A percentile compares a stretch with the other conserved stretches of the same genome.
These are phyloP conservation scores for Corythornis madagascariensis DNA, from an alignment of 2,113 vertebrate genomes.

Conservation along the genomic window DNA sequence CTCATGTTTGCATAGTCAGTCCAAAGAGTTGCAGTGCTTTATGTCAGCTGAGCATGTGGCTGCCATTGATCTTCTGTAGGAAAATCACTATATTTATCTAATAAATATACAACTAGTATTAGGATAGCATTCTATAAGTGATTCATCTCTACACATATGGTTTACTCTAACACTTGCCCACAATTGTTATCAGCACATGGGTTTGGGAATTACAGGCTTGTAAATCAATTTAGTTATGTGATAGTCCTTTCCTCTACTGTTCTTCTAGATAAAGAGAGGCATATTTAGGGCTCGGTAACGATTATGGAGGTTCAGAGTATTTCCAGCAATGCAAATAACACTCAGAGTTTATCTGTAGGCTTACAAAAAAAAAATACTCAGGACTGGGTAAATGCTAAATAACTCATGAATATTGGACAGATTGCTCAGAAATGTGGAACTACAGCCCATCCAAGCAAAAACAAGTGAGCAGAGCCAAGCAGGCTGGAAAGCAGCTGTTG, in stretches of 20 bases:
- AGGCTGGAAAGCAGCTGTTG: constrained; percentile 26
- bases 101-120: not conserved
- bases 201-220: not conserved
- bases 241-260: not conserved
- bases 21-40: not conserved
- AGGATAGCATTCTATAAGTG: not conserved
- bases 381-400: constrained; percentile 41
- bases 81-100: constrained; percentile 18
- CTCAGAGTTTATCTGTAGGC: not conserved
- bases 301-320: not conserved
- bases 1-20: not conserved
- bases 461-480: constrained; percentile 29
- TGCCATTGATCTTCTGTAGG: not conserved
- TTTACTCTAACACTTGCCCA: not conserved
- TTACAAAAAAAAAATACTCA: constrained; percentile 14
- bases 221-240: constrained; percentile 18
- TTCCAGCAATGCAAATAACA: constrained; percentile 34
- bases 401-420: constrained; percentile 57
- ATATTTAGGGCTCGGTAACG: not conserved
- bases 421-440: constrained; percentile 55
- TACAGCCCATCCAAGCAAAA: constrained; percentile 40
- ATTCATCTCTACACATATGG: not conserved
- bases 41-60: not conserved
- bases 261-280: not conserved
- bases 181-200: not conserved